Base-by-base conservation (phyloP, 2,888 invertebrate genomes). In the Eupithecia dodoneata region DNA sequence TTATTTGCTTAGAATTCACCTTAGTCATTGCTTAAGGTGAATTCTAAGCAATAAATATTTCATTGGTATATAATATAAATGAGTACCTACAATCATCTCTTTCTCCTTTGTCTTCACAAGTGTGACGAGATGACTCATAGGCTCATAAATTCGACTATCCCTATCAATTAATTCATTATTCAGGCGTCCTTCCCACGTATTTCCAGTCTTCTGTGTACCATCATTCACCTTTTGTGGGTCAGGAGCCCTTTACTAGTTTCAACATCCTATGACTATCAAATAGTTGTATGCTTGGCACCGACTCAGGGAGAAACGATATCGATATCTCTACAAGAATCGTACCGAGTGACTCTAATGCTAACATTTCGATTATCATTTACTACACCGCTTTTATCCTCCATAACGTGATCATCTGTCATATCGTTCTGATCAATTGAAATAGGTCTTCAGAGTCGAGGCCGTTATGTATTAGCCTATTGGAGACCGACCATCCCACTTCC, bases 401-500 rank as follows among this genome's bases (percentile, higher is more conserved):
- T 30, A 63, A 63, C 12, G 30, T 63, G 18, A 63, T 63, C 18
- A 1, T 63, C 10, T 30, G 18, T 63, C 30, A 10, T 30, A 30
- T 63, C 30, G 10, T 63, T 30, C 10, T 10, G 30, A 30, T 30
- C 9, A 10, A 63, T 30, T 4, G 18, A 63, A 63, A 63, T 30
- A 3, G 10, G 18, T 63, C 1, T 30, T 63, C 10, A 63, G 4
- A 63, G 4, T 63, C 4, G 63, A 63, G 63, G 30, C 63, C 63
- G 10, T 63, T 63, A 59, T 18, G 12, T 63, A 7, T 55, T 52
- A 52, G 66, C 69, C 71, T 72, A 78, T 78, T 67, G 49, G 49
- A 78, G 65, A 41, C 52, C 65, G 72, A 74, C 74, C 76, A 76
- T 79, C 78, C 78, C 74, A 79, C 72, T 70, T 79, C 78, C 78